Percentiles rank a stretch among this genome's conserved stretches.
These are phyloP conservation scores for Tenthredo mesomela DNA, from an alignment of 2,888 invertebrate species.

Conservation along the genomic window DNA sequence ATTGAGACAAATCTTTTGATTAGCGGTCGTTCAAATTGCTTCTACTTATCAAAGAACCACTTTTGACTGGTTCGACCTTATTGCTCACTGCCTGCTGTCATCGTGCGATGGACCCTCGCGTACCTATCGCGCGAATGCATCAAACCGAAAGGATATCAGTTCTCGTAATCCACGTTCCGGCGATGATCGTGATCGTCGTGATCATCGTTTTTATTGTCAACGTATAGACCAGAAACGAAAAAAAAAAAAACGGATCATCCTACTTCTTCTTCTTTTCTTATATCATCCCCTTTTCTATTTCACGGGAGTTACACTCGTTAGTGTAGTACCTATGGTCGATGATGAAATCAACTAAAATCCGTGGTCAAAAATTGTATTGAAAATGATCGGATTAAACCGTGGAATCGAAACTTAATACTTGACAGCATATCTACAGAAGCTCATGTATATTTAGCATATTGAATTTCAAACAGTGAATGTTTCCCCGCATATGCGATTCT, in stretches of 20 bases:
- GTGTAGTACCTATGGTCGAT: background rate
- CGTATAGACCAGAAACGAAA: background rate
- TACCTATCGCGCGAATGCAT: constrained; percentile 1
- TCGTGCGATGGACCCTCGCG: background rate
- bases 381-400: background rate
- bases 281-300: background rate
- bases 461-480: too few species aligned
- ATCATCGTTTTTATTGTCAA: background rate
- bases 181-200: background rate
- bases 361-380: background rate
- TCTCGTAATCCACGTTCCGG: background rate
- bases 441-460: too few species aligned
- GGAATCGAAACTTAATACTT: background rate
- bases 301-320: background rate
- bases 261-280: background rate
- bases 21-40: constrained; percentile 46
- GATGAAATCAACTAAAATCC: background rate
- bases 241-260: background rate
- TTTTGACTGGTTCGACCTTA: constrained; percentile 51
- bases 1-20: constrained; percentile 49
- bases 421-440: background rate
- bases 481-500: too few species aligned
- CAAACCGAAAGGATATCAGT: background rate
- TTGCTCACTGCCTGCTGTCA: constrained; percentile 10
- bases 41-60: constrained; percentile 49